Base-by-base conservation (phyloP, 2,888 invertebrate species). In the Heteropelma amictum region DNA sequence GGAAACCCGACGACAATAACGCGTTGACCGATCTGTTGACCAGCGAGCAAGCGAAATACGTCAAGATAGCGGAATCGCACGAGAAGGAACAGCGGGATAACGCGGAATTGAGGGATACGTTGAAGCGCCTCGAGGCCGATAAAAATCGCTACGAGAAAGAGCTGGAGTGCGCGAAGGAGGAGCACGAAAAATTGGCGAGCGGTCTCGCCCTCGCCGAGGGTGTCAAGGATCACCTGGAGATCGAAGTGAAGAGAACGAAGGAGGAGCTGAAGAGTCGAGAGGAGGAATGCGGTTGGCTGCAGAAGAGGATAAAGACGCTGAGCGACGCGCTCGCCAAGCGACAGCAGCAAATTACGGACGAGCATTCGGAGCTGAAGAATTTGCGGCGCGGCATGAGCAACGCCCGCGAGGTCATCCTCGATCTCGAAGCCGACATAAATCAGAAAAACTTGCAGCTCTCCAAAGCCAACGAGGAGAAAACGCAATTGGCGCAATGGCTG, bases 271-370 rank as follows among this genome's bases (percentile, higher is more conserved):
- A 91, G 80, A 87, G 88, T 0, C 91, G 92, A 82, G 89, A 90
- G 7, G 91, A 91, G 76, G 91, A 91, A 83, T 90, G 91, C 19
- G 91, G 91, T 2, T 90, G 92, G 21, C 86, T 94, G 58, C 91
- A 93, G 79, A 89, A 91, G 33, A 88, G 93, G 0, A 88, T 89
- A 1, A 85, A 88, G 42, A 83, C 83, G 0, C 82, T 87, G 67
- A 80, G 77, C 1, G 86, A 89, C 7, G 84, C 84, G 0, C 86
- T 87, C 14, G 78, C 63, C 2, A 87, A 86, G 67, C 78, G 84
- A 23, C 84, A 85, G 19, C 81, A 83, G 28, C 83, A 83, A 42
- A 83, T 79, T 5, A 73, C 70, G 3, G 80, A 61, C 17, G 85
- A 86, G 12, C 80, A 84, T 4, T 76, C 72, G 0, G 84, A 87